Base-by-base conservation (phyloP, 92 coral and sea anemone species). In the Phenganax marumi region DNA sequence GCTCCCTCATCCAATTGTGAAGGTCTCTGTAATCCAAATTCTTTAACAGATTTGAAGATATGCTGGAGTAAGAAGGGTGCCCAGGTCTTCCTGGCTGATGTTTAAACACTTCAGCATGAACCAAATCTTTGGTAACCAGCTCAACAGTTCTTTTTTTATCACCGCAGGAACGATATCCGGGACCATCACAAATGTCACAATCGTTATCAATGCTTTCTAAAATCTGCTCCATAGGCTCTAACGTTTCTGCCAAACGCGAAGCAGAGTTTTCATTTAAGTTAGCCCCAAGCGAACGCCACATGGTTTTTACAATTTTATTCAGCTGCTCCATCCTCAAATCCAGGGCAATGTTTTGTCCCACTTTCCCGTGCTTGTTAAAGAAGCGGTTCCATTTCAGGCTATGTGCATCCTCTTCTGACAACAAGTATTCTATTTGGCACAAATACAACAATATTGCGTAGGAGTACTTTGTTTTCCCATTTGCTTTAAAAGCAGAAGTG, bases 281-380 rank as follows among this genome's bases (percentile, higher is more conserved):
- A 14, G 87, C 77, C n/a, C 81, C 77, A 26, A 89, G 86, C 48
- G 89, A 82, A 21, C 87, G 66, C 89, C 89, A 88, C 88, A 85
- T 85, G 21, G 86, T 78, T 60, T 85, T 88, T 12, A 88, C 81
- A 47, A 70, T 58, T 56, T 86, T 85, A 82, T 89, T 89, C 16
- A 81, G 21, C 49, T 89, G 89, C 71, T 88, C 91, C 83, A 81
- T 88, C 64, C 89, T 81, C 4, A 89, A 43, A 79, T 89, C 91
- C 12, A 86, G 70, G 3, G 89, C 87, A 52, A 89, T 85, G 68
- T 86, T 89, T 66, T 49, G 54, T 7, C 84, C 86, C 19, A 55
- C 79, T 17, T 8, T 26, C 16, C 91, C 91, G 80, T 85, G 81
- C 86, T 88, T 85, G 65, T 88, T 88, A 46, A 55, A 51, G 33